Conservation (phyloP, 2,797 vertebrate genomes). For the Sebastes nivosus region DNA sequence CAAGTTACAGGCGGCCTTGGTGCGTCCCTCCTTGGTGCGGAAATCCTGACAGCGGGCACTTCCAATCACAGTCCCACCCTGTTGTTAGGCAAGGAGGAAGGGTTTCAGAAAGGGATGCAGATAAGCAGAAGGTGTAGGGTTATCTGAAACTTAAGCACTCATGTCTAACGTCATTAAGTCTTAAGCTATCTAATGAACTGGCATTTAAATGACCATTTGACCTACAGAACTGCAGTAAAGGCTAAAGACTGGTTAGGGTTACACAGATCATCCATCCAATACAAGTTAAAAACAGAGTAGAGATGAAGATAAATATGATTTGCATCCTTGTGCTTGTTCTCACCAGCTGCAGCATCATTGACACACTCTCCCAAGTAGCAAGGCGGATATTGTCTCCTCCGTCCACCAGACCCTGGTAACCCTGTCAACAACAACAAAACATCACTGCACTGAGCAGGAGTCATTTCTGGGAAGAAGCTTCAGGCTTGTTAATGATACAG, state of each 20-base stretch:
- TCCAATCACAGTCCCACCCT: constrained; percentile 95
- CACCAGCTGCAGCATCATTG: constrained; percentile 96
- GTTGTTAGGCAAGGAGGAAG: constrained; percentile 20
- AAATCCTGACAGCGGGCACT: constrained; percentile 94
- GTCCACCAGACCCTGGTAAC: constrained; percentile 95
- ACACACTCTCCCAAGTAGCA: constrained; percentile 94
- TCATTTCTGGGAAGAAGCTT: background rate
- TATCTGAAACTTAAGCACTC: constrained; percentile 25
- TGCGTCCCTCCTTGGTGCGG: constrained; percentile 86
- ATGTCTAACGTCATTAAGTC: constrained; percentile 7
- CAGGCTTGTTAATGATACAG: background rate
- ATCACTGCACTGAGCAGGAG: background rate
- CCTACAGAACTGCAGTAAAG: constrained; percentile 17
- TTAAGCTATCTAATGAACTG: constrained; percentile 55
- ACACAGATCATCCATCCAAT: background rate
- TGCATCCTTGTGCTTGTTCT: constrained; percentile 46
- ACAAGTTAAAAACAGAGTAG: background rate
- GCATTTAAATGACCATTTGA: constrained; percentile 61
- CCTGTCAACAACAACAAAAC: constrained; percentile 77
- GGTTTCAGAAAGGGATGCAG: constrained; percentile 16
- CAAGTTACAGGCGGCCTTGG: constrained; percentile 89
- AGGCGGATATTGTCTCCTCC: constrained; percentile 89
- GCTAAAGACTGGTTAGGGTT: constrained; percentile 15
- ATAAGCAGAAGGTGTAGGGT: background rate
- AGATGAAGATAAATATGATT: background rate